phyloP scores from a whole-genome alignment of 2,797 vertebrate genomes.

The Artibeus lituratus region DNA sequence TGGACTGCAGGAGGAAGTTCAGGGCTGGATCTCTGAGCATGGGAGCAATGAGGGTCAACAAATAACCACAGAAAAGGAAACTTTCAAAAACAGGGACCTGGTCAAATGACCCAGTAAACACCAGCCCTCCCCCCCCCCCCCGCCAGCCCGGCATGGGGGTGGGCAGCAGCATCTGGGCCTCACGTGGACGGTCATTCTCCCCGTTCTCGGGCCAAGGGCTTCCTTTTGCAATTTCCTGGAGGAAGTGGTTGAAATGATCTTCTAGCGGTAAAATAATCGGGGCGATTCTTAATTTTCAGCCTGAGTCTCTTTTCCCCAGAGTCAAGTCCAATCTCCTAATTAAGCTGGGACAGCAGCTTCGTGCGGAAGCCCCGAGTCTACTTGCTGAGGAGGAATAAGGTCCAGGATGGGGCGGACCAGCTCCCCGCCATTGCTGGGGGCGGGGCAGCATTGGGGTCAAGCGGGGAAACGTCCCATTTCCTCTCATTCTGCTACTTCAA shows the following conservation, averaged over 20 bases:
- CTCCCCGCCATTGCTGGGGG: fast-evolving
- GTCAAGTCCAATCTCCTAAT: conserved; percentile 72
- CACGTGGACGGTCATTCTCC: conserved; percentile 73
- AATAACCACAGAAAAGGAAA: conserved; percentile 84
- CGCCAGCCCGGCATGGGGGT: not conserved
- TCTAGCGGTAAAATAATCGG: conserved; percentile 81
- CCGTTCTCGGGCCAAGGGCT: conserved; percentile 81
- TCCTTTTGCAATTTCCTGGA: conserved; percentile 86
- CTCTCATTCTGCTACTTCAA: not conserved
- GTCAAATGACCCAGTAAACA: conserved; percentile 82
- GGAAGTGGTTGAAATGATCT: conserved; percentile 81
- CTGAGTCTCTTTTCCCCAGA: conserved; percentile 67
- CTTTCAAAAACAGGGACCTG: conserved; percentile 81
- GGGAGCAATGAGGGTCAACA: conserved; percentile 88
- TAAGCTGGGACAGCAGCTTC: conserved; percentile 65
- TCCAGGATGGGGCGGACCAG: not conserved
- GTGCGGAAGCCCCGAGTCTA: not conserved
- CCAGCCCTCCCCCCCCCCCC: conserved; percentile 36
- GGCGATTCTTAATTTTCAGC: conserved; percentile 78
- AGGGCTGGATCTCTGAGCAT: conserved; percentile 80
- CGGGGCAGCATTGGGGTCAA: not conserved
- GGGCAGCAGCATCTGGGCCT: conserved; percentile 82
- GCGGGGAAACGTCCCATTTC: not conserved
- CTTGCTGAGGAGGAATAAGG: conserved; percentile 39
- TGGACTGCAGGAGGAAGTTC: conserved; percentile 78